phyloP scores from a whole-genome alignment of 2,888 invertebrate species.

The Trileptium ribeirensis region DNA sequence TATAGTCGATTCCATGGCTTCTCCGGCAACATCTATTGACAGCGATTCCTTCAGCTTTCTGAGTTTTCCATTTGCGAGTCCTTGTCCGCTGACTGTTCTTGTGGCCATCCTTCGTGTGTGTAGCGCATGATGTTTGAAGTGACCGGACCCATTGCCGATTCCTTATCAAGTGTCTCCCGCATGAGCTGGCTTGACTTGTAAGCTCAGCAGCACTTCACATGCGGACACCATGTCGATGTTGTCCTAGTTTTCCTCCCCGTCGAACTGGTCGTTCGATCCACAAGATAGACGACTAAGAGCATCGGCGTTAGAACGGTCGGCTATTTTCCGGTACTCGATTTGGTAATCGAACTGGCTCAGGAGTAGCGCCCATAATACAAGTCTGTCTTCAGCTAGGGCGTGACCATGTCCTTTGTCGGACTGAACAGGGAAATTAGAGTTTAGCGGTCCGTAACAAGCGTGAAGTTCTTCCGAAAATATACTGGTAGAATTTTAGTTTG shows the following conservation, averaged over 20 bases:
- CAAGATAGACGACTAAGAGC: constrained; percentile 30
- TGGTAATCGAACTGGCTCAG: constrained; percentile 5
- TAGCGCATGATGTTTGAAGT: neutral
- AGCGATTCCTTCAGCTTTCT: no score
- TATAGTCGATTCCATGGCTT: constrained; percentile 42
- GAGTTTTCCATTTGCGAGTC: no score
- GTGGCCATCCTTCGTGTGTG: neutral
- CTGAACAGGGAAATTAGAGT: constrained; percentile 33
- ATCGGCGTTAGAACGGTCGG: constrained; percentile 32
- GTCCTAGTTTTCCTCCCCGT: constrained; percentile 24
- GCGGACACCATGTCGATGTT: neutral
- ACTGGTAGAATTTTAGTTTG: constrained; percentile 38
- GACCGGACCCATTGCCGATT: neutral
- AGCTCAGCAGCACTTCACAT: no score
- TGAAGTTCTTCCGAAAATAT: constrained; percentile 35
- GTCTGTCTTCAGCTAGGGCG: constrained; percentile 21
- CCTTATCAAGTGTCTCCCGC: neutral
- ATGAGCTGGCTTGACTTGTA: no score
- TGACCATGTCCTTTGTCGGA: constrained; percentile 19
- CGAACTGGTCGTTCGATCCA: constrained; percentile 16
- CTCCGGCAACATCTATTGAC: constrained; percentile 41
- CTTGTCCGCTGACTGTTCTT: neutral
- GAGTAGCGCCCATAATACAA: constrained; percentile 28
- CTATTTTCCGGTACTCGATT: constrained; percentile 12
- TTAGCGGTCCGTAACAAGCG: constrained; percentile 34